phyloP scores from a whole-genome alignment of 2,113 vertebrate species.

The Dipodomys ordii region DNA sequence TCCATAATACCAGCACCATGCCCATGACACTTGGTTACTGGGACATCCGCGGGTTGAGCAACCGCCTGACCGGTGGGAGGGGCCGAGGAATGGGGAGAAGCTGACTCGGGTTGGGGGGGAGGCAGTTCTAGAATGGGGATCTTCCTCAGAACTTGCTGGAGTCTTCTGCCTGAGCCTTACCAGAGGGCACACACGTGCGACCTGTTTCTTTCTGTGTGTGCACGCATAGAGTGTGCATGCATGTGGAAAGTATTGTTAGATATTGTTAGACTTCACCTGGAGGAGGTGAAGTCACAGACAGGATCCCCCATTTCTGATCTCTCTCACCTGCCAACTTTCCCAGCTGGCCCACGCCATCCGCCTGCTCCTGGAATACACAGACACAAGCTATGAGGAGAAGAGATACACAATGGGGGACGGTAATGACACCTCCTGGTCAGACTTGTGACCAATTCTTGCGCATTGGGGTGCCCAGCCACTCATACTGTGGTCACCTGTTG shows the following conservation, averaged over 20 bases:
- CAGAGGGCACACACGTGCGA: not conserved
- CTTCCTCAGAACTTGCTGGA: not conserved
- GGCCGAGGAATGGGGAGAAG: not conserved
- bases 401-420: slow-evolving; percentile 87
- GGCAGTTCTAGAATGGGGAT: not conserved
- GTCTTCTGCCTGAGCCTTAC: not conserved
- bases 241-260: not conserved
- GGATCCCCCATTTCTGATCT: not conserved
- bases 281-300: rapidly evolving
- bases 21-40: slow-evolving; percentile 88
- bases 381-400: slow-evolving; percentile 88
- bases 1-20: not conserved
- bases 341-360: slow-evolving; percentile 90
- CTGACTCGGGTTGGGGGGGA: rapidly evolving
- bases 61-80: not conserved
- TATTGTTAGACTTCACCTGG: too few species aligned
- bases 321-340: not conserved
- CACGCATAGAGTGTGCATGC: not conserved
- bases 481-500: not conserved
- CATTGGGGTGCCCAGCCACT: not conserved
- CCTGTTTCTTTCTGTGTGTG: not conserved
- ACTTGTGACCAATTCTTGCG: not conserved
- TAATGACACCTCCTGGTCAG: slow-evolving; percentile 53
- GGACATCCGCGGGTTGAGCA: slow-evolving; percentile 90
- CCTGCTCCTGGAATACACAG: slow-evolving; percentile 91